Base-by-base conservation (phyloP, 2,888 invertebrate genomes). In the Mermis nigrescens region DNA sequence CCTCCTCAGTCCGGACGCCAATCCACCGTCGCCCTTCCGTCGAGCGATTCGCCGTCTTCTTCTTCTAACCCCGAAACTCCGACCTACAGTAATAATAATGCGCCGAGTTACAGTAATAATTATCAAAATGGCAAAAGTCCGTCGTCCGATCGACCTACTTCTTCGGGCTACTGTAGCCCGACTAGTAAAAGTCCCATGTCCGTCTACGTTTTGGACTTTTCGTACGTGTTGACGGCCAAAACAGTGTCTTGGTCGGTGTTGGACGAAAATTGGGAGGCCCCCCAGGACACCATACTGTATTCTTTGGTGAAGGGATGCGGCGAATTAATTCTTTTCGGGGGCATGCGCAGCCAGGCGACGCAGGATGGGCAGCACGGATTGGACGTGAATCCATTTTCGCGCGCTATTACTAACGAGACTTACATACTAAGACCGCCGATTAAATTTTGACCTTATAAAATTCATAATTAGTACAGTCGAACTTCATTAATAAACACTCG, bases 271-370 rank as follows among this genome's bases (percentile, higher is more conserved):
- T 62, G 63, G 15, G 59, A 63, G 4, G 62, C 73, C 31, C 90
- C 92, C 0, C 87, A 89, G 71, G 87, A 91, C 71, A 81, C 88
- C 55, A 85, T 91, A 64, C 80, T 91, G 68, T 91, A 91, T 72
- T 84, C 88, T 32, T 79, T 92, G 66, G 83, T 89, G 2, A 81
- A 83, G 64, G 92, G 90, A 19, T 84, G 87, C 70, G 87, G 87
- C 15, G 92, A 94, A 77, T 75, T 94, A 31, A 83, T 94, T 58
- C 83, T 94, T 80, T 92, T 94, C 77, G 92, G 92, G n/a, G 94
- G 92, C 60, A 86, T 92, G 64, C 83, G 70, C 57, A 67, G 67
- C 28, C 71, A 72, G 55, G 64, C 70, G 55, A 66, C 66, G 52
- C 65, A 67, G 7, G 69, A 73, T 66, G n/a, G n/a, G n/a, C 69